Evolutionary conservation across 2,888 invertebrate genomes (phyloP), one percentile per base, ranked within the genome.

Genomic region (Lasioglossum leucozonium): DNA sequence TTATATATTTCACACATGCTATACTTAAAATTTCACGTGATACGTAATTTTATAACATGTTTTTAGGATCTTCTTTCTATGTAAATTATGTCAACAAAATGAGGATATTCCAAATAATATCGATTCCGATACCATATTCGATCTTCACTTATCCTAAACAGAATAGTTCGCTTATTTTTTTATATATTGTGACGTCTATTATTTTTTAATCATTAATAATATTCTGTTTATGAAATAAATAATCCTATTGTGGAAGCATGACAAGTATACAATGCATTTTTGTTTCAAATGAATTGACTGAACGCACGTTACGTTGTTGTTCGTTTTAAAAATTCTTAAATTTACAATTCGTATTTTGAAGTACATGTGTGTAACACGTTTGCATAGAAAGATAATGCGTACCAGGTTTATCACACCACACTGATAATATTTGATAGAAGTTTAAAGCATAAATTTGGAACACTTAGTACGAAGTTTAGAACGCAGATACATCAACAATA

Each of bases 381-480:
- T 26, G 44, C 77, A 67, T 74, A 82, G 55, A 88, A 77, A 79
- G 47, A 75, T 72, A 72, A 77, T 58, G 67, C 67, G 81, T 30
- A 30, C 51, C 34, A 78, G 55, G 34, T 84, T 76, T 44, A 81
- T 84, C 69, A 80, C 67, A 81, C 77, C 55, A 73, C 44, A 55
- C 67, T 79, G 74, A 72, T 37, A 78, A 72, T 81, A 87, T 65
- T 58, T 76, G 62, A 72, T 72, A 72, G 51, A 62, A 34, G 65
- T 73, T 75, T 83, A 81, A 84, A 82, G 55, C 74, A 81, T 72
- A 34, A 77, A 81, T 79, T 79, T 81, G 44, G 34, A 77, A 80
- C 77, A 84, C 76, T 83, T 81, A 72, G 37, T 85, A 82, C 71
- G 67, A 83, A 75, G 75, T 88, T 83, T 77, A 67, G 47, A 81